phyloP scores from a whole-genome alignment of 2,888 invertebrate genomes.

The Celastrina argiolus region DNA sequence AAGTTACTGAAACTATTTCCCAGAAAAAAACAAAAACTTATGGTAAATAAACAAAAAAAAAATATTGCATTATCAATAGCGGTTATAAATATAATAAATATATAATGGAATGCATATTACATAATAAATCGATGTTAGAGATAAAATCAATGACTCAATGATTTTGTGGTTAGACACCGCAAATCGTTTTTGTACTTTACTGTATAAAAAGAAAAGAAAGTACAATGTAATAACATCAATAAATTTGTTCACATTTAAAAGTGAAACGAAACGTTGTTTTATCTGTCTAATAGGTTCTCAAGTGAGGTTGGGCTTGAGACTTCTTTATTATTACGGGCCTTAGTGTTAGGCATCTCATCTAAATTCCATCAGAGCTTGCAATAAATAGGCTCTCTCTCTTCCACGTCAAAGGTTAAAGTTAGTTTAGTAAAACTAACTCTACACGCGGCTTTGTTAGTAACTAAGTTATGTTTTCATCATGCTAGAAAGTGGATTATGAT shows the following conservation, averaged over 20 bases:
- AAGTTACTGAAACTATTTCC: no score
- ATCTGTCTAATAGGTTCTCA: no score
- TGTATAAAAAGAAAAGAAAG: no score
- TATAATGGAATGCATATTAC: background rate
- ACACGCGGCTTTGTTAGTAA: background rate
- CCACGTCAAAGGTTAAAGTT: background rate
- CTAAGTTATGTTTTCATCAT: background rate
- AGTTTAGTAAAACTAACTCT: background rate
- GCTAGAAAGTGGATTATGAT: background rate
- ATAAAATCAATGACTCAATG: background rate
- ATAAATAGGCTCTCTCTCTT: no score
- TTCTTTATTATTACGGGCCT: no score
- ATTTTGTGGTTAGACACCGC: background rate
- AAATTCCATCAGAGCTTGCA: no score
- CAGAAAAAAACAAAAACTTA: background rate
- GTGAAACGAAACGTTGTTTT: no score
- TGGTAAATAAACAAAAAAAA: background rate
- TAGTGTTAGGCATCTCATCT: no score
- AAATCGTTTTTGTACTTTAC: background rate
- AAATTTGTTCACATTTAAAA: no score
- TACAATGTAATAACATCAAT: no score
- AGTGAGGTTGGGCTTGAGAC: no score
- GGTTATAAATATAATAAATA: background rate
- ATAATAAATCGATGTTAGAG: background rate
- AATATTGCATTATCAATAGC: background rate